phyloP scores from a whole-genome alignment of 2,888 invertebrate species.

The Chrysolina oricalcia region DNA sequence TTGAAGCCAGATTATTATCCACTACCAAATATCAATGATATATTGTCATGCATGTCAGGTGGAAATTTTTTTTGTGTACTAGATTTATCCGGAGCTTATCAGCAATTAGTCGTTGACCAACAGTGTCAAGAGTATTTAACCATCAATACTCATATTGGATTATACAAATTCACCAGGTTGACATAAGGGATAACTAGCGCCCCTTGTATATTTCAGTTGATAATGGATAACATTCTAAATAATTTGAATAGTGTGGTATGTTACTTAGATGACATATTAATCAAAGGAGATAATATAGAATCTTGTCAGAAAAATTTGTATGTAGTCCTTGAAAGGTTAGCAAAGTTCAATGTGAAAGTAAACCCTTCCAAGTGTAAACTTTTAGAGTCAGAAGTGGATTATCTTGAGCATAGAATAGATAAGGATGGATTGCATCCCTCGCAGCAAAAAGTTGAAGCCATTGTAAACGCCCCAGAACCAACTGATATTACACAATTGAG shows the following conservation, averaged over 20 bases:
- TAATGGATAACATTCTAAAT: constrained; percentile 39
- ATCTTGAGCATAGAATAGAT: constrained; percentile 10
- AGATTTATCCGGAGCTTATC: constrained; percentile 36
- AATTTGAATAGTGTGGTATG: constrained; percentile 28
- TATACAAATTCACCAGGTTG: constrained; percentile 37
- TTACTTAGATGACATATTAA: constrained; percentile 38
- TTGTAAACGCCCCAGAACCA: constrained; percentile 24
- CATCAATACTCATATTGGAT: constrained; percentile 43
- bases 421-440: constrained; percentile 8
- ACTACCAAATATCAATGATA: constrained; percentile 38
- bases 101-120: constrained; percentile 27
- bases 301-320: not conserved
- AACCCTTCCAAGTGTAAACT: not conserved
- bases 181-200: constrained; percentile 30
- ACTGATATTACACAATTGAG: constrained; percentile 15
- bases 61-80: constrained; percentile 22
- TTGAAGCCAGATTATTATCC: constrained; percentile 39
- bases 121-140: constrained; percentile 32
- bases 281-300: constrained; percentile 5
- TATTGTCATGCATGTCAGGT: constrained; percentile 33
- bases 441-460: constrained; percentile 17
- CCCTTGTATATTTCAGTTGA: constrained; percentile 28
- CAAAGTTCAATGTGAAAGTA: constrained; percentile 18
- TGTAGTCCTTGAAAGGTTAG: constrained; percentile 13
- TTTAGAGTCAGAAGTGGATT: constrained; percentile 5